Evolutionary conservation across 1,140 invertebrate species (phyloP), one percentile per base, ranked within the genome.

Genomic region (Whitmania pigra): DNA sequence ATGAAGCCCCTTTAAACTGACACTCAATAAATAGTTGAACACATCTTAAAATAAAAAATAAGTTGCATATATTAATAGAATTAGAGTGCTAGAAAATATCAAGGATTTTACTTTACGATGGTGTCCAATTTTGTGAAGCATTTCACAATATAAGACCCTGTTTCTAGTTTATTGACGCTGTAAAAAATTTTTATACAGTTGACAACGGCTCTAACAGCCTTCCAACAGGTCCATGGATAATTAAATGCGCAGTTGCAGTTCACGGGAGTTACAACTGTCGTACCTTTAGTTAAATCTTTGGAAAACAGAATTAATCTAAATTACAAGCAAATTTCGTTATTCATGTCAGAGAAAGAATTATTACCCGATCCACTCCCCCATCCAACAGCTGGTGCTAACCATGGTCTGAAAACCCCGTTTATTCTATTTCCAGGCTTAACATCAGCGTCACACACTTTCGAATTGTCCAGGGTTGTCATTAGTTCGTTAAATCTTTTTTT

Each of bases 401-500:
- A 63, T 13, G 57, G 57, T 18, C 57, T 63, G 57, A 63, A 63
- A 22, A 63, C 57, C 22, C 57, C 57, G 6, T 31, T 31, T 0
- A 22, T 63, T 22, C 22, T 63, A 18, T 31, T 31, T 15, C 57
- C 57, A 63, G 22, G n/a, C 36, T 22, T 22, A 68, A 31, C 27
- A 68, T 68, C 40, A 36, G 67, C 67, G n/a, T 31, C 7, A 20
- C 40, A 68, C n/a, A 40, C 60, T 31, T 40, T 25, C 9, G 71
- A 43, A 31, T 72, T 63, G 54, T 72, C 60, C 29, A 66, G 31
- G 6, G 55, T n/a, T 25, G 54, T 54, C 22, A 63, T 63, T 27
- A 72, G 55, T n/a, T 72, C 25, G n/a, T 72, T 66, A n/a, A 60
- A 72, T 6, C 71, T 25, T 29, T 57, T 54, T 40, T 54, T n/a